Percentiles rank a stretch among this genome's conserved stretches.
Evolutionary conservation across 2,797 vertebrate species (phyloP).

Genomic region (Nyctalus aviator): DNA sequence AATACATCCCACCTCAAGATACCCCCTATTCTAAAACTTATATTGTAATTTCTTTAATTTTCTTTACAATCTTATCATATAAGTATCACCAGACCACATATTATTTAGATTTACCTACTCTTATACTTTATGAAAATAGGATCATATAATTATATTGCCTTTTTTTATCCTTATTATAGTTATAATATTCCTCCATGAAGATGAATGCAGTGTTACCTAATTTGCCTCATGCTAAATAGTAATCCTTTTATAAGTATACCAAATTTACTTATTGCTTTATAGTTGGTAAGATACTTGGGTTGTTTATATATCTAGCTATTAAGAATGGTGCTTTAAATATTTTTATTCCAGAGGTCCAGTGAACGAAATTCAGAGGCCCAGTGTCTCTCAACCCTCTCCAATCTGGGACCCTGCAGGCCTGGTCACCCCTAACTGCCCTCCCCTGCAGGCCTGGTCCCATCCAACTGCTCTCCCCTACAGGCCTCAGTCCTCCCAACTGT

Average conservation of each 20-base stretch:
- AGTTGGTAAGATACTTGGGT: neutral
- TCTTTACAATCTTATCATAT: neutral
- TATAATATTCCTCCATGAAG: constrained; percentile 5
- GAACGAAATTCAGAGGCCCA: no score
- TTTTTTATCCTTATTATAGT: neutral
- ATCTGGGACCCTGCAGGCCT: no score
- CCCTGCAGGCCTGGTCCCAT: no score
- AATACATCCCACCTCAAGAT: neutral
- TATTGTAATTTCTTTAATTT: neutral
- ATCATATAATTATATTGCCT: neutral
- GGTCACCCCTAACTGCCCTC: no score
- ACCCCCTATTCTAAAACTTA: neutral
- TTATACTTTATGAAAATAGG: neutral
- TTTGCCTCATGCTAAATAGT: neutral
- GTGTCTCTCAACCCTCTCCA: no score
- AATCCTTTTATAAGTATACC: neutral
- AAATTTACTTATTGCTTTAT: neutral
- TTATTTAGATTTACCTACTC: neutral
- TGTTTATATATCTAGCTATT: neutral
- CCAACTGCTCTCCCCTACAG: no score
- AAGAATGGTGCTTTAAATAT: neutral
- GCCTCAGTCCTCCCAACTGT: no score
- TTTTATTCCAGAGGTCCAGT: neutral
- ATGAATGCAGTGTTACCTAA: neutral
- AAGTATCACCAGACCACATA: neutral